These are phyloP conservation scores for Zoanthus gigantus DNA, from an alignment of 92 coral and sea anemone genomes.

Conservation along the genomic window DNA sequence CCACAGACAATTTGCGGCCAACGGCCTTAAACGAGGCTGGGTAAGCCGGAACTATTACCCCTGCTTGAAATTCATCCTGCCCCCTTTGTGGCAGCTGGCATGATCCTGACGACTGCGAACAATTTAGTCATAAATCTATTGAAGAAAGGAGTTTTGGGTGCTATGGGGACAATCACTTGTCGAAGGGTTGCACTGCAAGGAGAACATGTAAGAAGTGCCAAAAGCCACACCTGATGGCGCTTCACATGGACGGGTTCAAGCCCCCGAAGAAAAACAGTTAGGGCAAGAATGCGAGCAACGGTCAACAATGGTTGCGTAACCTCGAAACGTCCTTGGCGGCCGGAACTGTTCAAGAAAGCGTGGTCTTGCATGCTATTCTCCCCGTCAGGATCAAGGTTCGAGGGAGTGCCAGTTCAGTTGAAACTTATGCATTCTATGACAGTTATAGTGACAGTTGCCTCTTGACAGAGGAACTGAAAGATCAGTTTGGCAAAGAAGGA, in stretches of 20 bases:
- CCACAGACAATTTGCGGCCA: constrained; percentile 9
- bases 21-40: constrained; percentile 39
- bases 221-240: constrained; percentile 61
- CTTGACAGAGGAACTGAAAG: constrained; percentile 34
- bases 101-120: constrained; percentile 64
- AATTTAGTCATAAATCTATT: constrained; percentile 42
- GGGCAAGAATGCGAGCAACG: constrained; percentile 11
- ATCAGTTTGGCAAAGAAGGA: constrained; percentile 18
- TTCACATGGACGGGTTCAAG: constrained; percentile 56
- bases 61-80: constrained; percentile 31
- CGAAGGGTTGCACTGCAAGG: constrained; percentile 58
- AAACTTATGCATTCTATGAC: constrained; percentile 75
- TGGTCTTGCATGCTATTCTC: constrained; percentile 13
- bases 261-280: background rate
- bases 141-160: constrained; percentile 67
- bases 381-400: constrained; percentile 3
- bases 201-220: constrained; percentile 55
- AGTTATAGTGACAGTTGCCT: constrained; percentile 73
- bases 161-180: constrained; percentile 60
- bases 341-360: background rate
- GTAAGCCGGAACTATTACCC: constrained; percentile 4
- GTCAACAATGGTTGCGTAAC: constrained; percentile 11
- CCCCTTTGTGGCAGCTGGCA: constrained; percentile 58
- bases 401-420: constrained; percentile 22
- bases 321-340: constrained; percentile 17